Base-by-base conservation (phyloP, 2,888 invertebrate species). In the Athalia rosae region DNA sequence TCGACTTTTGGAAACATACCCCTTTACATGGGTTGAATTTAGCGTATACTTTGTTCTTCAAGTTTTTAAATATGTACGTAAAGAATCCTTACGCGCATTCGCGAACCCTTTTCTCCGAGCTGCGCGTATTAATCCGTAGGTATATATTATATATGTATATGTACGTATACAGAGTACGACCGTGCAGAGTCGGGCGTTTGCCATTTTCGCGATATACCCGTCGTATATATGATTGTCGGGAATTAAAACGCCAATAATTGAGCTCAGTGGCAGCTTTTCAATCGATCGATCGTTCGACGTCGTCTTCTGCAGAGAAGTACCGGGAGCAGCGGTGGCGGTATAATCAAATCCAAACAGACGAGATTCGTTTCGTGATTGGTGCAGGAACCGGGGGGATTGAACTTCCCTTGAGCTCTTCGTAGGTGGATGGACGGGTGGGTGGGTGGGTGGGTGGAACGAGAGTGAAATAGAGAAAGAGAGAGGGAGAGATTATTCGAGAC, bases 291-390 rank as follows among this genome's bases (percentile, higher is more conserved):
- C 67, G 11, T 53, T 28, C 41, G 4, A 53, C 28, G 53, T 53
- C 67, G 28, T 28, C 28, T 28, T 28, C 28, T 28, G 28, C 2
- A 50, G 8, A 50, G 8, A 11, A 11, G 50, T 9, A 7, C 11
- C 50, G 11, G 50, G 50, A 50, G 50, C 11, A 9, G 50, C 50
- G 9, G 50, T 45, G 56, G 69, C n/a, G 56, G 48, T 45, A 56
- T 69, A 58, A 69, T 69, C 69, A 69, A 69, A 69, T 69, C 43
- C 69, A 69, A 69, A 69, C 69, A 69, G 69, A 58, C 4, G 69
- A 56, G 58, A 69, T 69, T 58, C 69, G 69, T 53, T 69, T 43
- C 58, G 58, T 69, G 53, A 69, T 69, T 69, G 69, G 47, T 11
- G 4, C 48, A 41, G n/a, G 13, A 69, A 41, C 41, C 13, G 28